Base-by-base conservation (phyloP, 92 coral and sea anemone species). In the Siderastrea radians region DNA sequence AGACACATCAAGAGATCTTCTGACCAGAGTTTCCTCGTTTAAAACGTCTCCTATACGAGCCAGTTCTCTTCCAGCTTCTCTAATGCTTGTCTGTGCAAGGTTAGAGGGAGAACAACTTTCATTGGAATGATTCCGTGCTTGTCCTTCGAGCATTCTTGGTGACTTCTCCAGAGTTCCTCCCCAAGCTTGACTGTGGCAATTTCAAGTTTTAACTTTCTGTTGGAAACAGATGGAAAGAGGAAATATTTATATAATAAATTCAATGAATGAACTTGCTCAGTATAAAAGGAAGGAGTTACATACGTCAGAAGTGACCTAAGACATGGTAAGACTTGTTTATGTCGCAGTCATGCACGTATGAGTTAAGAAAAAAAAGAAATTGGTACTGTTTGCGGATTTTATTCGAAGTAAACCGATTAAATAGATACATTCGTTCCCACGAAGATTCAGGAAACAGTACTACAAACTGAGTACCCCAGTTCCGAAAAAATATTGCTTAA, bases 1-100 rank as follows among this genome's bases (percentile, higher is more conserved):
- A 12, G 72, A 57, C 13, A 16, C 17, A 48, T 47, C 14, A 7
- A 13, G 15, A 72, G 68, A n/a, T 74, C 74, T 49, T 44, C 69
- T 61, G 48, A 70, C 57, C 43, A 15, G 60, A 6, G 64, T 49
- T 74, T 60, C 81, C 61, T 74, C 61, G 74, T 84, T 62, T 64
- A 84, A 74, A 49, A 13, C 49, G 81, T 84, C 87, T 73, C 87
- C 87, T 6, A 84, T 74, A 19, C 54, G 38, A 74, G 87, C 87
- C 49, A 84, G 46, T 19, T 72, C 17, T 63, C 87, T 84, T 38
- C 87, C 87, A 72, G 55, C 58, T 19, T 84, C 80, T 19, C 87
- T 69, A 5, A 48, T n/a, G 43, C 46, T 17, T 52, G 46, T 5
- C 1, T 16, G 6, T 77, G 10, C 68, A 44, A 38, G 54, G n/a